phyloP scores from a whole-genome alignment of 2,888 invertebrate genomes.

The Acheta domesticus region DNA sequence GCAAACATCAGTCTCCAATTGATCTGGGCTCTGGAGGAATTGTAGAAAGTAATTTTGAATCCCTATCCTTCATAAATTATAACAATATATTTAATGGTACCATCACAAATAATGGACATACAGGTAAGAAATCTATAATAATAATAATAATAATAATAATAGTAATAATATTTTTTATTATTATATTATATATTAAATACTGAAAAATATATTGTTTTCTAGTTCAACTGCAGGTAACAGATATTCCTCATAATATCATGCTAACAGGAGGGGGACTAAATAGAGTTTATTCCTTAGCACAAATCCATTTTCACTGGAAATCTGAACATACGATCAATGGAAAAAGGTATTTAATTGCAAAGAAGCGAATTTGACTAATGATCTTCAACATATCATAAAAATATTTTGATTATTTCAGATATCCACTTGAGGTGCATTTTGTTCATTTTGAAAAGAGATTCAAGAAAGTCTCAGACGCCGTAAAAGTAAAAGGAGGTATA shows the following conservation, averaged over 20 bases:
- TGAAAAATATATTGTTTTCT: no score
- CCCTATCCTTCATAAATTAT: not conserved
- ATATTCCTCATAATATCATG: constrained; percentile 39
- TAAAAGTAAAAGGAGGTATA: constrained; percentile 55
- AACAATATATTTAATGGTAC: not conserved
- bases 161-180: no score
- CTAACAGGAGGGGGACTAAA: constrained; percentile 59
- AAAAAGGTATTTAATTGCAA: constrained; percentile 40
- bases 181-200: no score
- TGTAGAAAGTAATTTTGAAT: not conserved
- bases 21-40: not conserved
- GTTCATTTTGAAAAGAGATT: constrained; percentile 60
- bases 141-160: no score
- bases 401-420: constrained; percentile 46
- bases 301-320: constrained; percentile 81
- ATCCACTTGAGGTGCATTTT: constrained; percentile 62
- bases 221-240: constrained; percentile 42
- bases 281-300: constrained; percentile 60
- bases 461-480: constrained; percentile 52
- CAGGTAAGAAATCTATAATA: not conserved
- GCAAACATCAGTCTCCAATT: not conserved
- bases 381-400: no score
- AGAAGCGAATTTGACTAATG: no score
- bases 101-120: constrained; percentile 1
- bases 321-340: constrained; percentile 76